Evolutionary conservation across 2,797 vertebrate genomes (phyloP).

Genomic region (Crossoptilon crossoptilon): DNA sequence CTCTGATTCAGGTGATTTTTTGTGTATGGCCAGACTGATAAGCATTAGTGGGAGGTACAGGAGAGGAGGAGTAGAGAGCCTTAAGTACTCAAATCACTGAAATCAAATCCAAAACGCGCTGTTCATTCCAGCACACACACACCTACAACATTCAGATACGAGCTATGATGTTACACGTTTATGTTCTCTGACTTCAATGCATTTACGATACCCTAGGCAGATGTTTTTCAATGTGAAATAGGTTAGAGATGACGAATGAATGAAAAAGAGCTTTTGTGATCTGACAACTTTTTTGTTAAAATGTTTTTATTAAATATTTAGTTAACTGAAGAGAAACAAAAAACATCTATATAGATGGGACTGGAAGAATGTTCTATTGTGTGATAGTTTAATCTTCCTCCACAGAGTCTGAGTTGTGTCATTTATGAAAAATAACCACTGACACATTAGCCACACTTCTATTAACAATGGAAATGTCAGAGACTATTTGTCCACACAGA

Average conservation of each 20-base stretch:
- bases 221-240: not conserved
- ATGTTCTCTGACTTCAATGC: not conserved
- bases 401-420: not conserved
- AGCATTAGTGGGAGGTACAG: rapidly evolving
- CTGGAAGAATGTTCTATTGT: too few relatives aligned
- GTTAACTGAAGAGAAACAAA: not conserved
- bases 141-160: not conserved
- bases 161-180: not conserved
- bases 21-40: not conserved
- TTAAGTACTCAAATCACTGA: not conserved
- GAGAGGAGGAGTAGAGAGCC: not conserved
- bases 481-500: not conserved
- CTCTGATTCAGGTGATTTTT: not conserved
- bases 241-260: not conserved
- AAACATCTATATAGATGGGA: not conserved
- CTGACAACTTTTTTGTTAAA: not conserved
- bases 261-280: not conserved
- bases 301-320: not conserved
- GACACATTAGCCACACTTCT: not conserved
- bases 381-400: not conserved
- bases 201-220: not conserved
- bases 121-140: not conserved
- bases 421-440: not conserved
- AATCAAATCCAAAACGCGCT: not conserved
- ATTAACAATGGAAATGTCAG: not conserved